Percentiles rank a stretch among this genome's conserved stretches.
phyloP scores from a whole-genome alignment of 2,797 vertebrate genomes.

The Kryptopterus vitreolus region DNA sequence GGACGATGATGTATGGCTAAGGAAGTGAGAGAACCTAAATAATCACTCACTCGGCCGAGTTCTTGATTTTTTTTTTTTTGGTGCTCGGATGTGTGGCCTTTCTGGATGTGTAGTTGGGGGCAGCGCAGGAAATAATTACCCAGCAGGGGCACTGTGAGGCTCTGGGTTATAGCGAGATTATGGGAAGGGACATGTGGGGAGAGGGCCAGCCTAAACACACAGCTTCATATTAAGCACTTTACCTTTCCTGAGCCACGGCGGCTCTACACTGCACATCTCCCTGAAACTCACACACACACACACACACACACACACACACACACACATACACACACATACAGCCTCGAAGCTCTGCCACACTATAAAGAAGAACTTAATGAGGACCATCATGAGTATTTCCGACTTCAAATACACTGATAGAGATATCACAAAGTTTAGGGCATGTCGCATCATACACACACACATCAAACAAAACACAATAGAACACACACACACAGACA shows the following conservation, averaged over 20 bases:
- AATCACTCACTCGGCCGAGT: slow-evolving; percentile 74
- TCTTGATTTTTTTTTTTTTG: slow-evolving; percentile 72
- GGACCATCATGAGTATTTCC: slow-evolving; percentile 10
- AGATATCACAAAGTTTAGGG: slow-evolving; percentile 4
- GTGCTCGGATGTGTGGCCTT: slow-evolving; percentile 60
- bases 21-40: slow-evolving; percentile 74
- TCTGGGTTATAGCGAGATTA: slow-evolving; percentile 78
- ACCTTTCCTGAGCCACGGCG: slow-evolving; percentile 3
- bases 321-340: neutral
- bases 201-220: slow-evolving; percentile 64
- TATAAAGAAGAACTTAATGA: slow-evolving; percentile 26
- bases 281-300: neutral
- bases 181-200: slow-evolving; percentile 78
- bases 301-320: slow-evolving; percentile 18
- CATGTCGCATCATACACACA: slow-evolving; percentile 8
- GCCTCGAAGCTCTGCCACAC: slow-evolving; percentile 7
- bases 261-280: neutral
- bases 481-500: slow-evolving; percentile 2
- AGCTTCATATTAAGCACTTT: slow-evolving; percentile 29
- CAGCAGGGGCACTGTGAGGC: slow-evolving; percentile 68
- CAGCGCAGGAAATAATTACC: slow-evolving; percentile 78
- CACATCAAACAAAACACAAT: slow-evolving; percentile 5
- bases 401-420: slow-evolving; percentile 23
- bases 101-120: slow-evolving; percentile 63
- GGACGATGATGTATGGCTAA: slow-evolving; percentile 75